phyloP scores from a whole-genome alignment of 2,113 vertebrate species.

The Enhydra lutris region DNA sequence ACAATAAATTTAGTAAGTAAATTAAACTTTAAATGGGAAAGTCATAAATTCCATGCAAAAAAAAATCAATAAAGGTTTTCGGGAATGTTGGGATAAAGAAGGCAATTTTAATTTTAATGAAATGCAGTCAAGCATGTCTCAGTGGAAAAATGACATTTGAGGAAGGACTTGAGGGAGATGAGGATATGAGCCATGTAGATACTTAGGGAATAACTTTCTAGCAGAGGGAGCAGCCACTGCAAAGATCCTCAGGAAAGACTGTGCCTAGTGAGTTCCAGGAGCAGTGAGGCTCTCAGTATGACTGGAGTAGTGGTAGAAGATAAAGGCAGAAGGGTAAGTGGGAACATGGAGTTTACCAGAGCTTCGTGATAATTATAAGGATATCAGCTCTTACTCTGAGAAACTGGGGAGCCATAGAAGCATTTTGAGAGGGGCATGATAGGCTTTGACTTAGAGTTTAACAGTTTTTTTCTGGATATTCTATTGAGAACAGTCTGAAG shows the following conservation, averaged over 20 bases:
- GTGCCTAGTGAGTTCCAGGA: background rate
- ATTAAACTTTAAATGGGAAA: background rate
- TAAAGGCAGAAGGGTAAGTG: background rate
- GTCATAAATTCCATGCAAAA: background rate
- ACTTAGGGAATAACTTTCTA: background rate
- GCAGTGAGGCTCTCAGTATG: fast-evolving
- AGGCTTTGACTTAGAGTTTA: background rate
- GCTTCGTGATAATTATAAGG: background rate
- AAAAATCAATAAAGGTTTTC: background rate
- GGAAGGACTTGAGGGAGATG: background rate
- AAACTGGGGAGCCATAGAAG: background rate
- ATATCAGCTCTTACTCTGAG: background rate
- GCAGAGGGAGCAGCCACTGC: background rate
- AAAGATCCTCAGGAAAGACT: background rate
- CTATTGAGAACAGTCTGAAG: background rate
- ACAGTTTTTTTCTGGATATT: background rate
- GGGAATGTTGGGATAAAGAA: background rate
- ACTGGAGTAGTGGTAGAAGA: background rate
- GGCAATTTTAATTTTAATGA: background rate
- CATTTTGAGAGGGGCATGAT: background rate
- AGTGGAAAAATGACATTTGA: background rate
- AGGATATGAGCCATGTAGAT: background rate
- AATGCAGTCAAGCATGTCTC: background rate
- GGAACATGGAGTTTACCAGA: background rate
- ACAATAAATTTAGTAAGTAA: background rate